Base-by-base conservation (phyloP, 2,888 invertebrate species). In the Stenichneumon culpator region DNA sequence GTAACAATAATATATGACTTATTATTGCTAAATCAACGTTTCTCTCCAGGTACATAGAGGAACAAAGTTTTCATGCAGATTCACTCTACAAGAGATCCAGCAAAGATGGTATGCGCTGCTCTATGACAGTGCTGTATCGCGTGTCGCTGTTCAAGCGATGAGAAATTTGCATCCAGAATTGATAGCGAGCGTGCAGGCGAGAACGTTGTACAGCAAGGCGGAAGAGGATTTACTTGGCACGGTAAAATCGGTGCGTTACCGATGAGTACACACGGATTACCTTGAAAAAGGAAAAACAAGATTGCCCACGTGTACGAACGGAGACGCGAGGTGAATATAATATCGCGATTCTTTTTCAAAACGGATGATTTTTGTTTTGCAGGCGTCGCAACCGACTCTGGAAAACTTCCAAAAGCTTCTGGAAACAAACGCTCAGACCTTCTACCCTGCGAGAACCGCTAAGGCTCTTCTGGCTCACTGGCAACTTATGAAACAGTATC, bases 61-160 rank as follows among this genome's bases (percentile, higher is more conserved):
- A 5, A 97, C 98, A 0, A 99, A 98, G 92, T 99, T 99, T 94
- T 98, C 99, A 0, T 99, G 99, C 92, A 97, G 98, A 82, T 99
- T 99, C 93, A 98, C 98, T 0, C 95, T 98, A 32, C 97, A 97
- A 91, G 99, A 99, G 93, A 96, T 99, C 75, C 98, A 99, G 92
- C 98, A 98, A 79, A 96, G 99, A 72, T 99, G 99, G 99, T 99
- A 98, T 94, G 97, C 98, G 0, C 94, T 99, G 79, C 95, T 99
- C 28, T 99, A 99, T 93, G 99, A 99, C 94, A 97, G 98, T n/a
- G 96, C 98, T 67, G 97, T 99, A 69, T 99, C 99, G 3, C 95
- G 98, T 86, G 97, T 99, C 54, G 98, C 99, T 3, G 97, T 98
- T 1, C 97, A 97, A 67, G 98, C 99, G 0, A 99, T 99, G 97